A percentile compares a stretch with the other conserved stretches of the same genome.
phyloP scores from a whole-genome alignment of 2,113 vertebrate genomes.

The Dasyurus viverrinus region DNA sequence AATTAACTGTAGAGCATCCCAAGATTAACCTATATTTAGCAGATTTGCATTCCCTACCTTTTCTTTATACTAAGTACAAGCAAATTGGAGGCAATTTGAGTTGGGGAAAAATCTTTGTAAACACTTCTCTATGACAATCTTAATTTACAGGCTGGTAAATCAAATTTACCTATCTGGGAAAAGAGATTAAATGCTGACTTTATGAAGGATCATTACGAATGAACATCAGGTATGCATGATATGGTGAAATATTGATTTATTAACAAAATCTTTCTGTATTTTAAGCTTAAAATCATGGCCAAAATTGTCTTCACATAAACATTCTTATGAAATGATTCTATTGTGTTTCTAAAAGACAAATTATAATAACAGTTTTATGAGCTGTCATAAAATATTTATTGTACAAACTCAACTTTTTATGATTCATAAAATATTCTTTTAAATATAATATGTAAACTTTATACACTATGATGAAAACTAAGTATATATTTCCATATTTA shows the following conservation, averaged over 20 bases:
- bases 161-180: conserved; percentile 68
- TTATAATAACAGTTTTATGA: conserved; percentile 69
- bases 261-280: conserved; percentile 37
- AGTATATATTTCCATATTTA: conserved; percentile 37
- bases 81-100: conserved; percentile 74
- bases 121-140: conserved; percentile 69
- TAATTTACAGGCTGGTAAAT: conserved; percentile 70
- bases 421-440: conserved; percentile 63
- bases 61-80: conserved; percentile 68
- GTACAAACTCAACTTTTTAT: conserved; percentile 47
- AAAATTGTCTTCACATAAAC: conserved; percentile 61
- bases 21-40: conserved; percentile 62
- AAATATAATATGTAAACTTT: conserved; percentile 62
- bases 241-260: conserved; percentile 68
- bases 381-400: conserved; percentile 73
- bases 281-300: conserved; percentile 60
- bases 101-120: conserved; percentile 54
- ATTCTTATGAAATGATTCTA: conserved; percentile 54
- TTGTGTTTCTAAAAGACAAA: conserved; percentile 70
- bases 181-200: conserved; percentile 77
- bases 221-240: conserved; percentile 62
- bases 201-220: conserved; percentile 68
- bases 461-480: conserved; percentile 34
- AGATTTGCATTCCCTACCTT: conserved; percentile 76
- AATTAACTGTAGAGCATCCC: conserved; percentile 62